Evolutionary conservation across 2,888 invertebrate genomes (phyloP), one percentile per base, ranked within the genome.

Genomic region (Myopa testacea): DNA sequence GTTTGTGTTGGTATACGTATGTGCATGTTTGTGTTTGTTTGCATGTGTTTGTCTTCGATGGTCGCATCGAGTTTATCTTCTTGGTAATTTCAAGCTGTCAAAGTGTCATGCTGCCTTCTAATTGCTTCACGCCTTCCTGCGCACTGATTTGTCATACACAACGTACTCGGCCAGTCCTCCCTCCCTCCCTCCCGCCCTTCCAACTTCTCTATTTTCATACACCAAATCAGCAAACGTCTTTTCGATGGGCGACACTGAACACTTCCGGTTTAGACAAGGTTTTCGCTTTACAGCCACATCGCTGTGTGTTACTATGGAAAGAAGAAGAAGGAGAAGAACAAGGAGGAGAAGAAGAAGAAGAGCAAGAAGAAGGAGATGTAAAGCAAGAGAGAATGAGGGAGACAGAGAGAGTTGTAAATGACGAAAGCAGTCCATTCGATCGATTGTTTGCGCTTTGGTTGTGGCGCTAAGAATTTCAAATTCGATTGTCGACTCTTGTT

Each of bases 101-200:
- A 75, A 75, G 65, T 75, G 75, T 75, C 75, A 75, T 55, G 75
- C 55, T 37, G 67, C 67, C 34, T 65, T 55, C 67, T 75, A 75
- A 75, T 75, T 67, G 67, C 67, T 75, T 73, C 55, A 75, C 67
- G 67, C 55, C 55, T 52, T 38, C 52, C 34, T 38, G 52, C 67
- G 19, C 65, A 19, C 52, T 12, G 26, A 65, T 34, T 52, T 75
- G 38, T 37, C 52, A 26, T 26, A 50, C 50, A 38, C 55, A 55
- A 8, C 34, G 14, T 16, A n/a, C 55, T 55, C 55, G 55, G 1
- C 16, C 55, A n/a, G 16, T 16, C 55, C 16, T 45, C 10, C 10
- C 45, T 12, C 14, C 14, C 10, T 55, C 55, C 55, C 16, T 71
- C 37, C 68, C 45, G n/a, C 34, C 19, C 26, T 69, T 19, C 19